Evolutionary conservation across 1,140 invertebrate species (phyloP).

Genomic region (Harpegnathos saltator): DNA sequence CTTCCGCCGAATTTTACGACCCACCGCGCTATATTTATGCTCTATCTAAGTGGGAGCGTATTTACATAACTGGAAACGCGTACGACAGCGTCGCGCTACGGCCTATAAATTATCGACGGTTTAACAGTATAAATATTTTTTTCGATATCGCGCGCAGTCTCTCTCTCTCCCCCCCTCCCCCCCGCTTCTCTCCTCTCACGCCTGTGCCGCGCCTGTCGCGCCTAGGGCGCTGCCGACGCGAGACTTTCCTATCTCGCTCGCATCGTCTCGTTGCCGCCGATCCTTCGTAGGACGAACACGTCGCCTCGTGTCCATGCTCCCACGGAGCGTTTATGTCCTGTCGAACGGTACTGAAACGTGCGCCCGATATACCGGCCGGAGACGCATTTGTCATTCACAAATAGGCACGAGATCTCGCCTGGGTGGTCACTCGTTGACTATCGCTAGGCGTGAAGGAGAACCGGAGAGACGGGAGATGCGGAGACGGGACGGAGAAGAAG

Average conservation of each 20-base stretch:
- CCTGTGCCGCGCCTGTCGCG: neutral
- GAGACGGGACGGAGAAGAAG: neutral
- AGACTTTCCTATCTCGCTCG: constrained; percentile 13
- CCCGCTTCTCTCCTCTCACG: neutral
- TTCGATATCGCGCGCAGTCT: neutral
- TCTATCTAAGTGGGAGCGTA: constrained; percentile 33
- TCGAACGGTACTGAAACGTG: constrained; percentile 49
- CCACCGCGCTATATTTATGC: constrained; percentile 50
- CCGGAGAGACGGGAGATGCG: too few relatives aligned
- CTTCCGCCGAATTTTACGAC: constrained; percentile 50
- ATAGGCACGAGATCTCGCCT: constrained; percentile 71
- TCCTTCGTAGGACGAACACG: constrained; percentile 52
- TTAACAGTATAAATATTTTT: constrained; percentile 35
- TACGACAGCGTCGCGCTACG: constrained; percentile 15
- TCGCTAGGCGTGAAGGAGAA: constrained; percentile 18
- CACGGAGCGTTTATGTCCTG: constrained; percentile 38
- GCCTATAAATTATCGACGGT: constrained; percentile 31
- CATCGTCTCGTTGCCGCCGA: neutral
- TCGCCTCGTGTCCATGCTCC: constrained; percentile 26
- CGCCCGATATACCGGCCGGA: constrained; percentile 52
- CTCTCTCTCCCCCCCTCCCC: too few relatives aligned
- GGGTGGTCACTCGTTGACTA: constrained; percentile 74
- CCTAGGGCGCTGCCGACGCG: neutral
- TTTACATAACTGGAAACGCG: constrained; percentile 25
- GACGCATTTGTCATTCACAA: constrained; percentile 77